Evolutionary conservation across 2,113 vertebrate species (phyloP).

Genomic region (Aplodontia rufa): DNA sequence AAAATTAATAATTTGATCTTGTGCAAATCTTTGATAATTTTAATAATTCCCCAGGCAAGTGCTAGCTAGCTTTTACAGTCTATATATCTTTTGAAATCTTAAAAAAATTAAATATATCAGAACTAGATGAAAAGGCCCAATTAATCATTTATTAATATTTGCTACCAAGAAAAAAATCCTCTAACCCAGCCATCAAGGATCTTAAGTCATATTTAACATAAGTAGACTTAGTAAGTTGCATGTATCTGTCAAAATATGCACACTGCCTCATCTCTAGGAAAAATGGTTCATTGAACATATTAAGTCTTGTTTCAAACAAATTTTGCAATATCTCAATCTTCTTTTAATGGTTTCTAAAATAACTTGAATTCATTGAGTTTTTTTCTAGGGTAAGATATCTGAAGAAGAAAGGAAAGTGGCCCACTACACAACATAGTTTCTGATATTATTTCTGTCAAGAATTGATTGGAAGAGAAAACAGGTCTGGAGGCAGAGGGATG

Average conservation of each 20-base stretch:
- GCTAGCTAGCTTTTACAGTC: neutral
- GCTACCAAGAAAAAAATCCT: neutral
- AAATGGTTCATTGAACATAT: neutral
- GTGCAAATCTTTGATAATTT: neutral
- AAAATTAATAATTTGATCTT: neutral
- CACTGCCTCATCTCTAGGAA: neutral
- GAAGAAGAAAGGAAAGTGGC: neutral
- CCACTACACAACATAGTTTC: neutral
- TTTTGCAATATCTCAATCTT: neutral
- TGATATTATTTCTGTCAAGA: slow-evolving; percentile 18
- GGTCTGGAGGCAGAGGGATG: slow-evolving; percentile 26
- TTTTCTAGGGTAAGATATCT: neutral
- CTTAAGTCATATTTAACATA: neutral
- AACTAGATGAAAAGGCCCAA: neutral
- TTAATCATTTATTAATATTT: slow-evolving; percentile 33
- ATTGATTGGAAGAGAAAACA: neutral
- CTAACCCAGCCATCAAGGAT: neutral
- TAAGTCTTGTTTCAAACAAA: neutral
- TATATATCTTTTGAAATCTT: neutral
- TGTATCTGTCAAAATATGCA: neutral
- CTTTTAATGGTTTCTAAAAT: slow-evolving; percentile 52
- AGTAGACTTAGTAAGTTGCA: neutral
- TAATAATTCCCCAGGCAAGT: neutral
- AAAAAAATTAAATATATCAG: neutral
- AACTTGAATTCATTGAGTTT: neutral